Conservation (phyloP, 2,113 vertebrate genomes). For the Tenrec ecaudatus region DNA sequence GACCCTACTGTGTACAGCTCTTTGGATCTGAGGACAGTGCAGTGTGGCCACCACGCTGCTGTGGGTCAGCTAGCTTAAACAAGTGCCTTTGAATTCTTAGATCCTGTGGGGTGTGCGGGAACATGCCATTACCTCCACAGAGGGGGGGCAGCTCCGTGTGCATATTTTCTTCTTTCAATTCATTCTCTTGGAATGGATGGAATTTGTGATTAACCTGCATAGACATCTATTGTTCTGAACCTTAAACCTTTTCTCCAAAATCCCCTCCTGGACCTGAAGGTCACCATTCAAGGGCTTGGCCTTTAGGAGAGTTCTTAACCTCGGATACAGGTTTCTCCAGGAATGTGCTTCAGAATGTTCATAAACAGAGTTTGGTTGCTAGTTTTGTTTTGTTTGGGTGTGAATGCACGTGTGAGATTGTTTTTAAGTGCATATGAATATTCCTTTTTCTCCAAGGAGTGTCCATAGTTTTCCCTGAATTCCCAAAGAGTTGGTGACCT, state of each 20-base stretch:
- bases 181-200: slow-evolving; percentile 68
- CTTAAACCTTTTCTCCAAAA: slow-evolving; percentile 56
- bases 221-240: slow-evolving; percentile 69
- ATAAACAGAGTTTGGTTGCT: background rate
- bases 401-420: background rate
- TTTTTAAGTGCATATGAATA: background rate
- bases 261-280: slow-evolving; percentile 53
- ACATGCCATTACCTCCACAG: slow-evolving; percentile 66
- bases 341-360: slow-evolving; percentile 18
- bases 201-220: slow-evolving; percentile 62
- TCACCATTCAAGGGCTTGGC: slow-evolving; percentile 31
- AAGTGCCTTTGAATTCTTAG: slow-evolving; percentile 45
- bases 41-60: background rate
- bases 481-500: background rate
- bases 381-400: background rate
- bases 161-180: slow-evolving; percentile 52
- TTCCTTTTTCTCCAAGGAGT: background rate
- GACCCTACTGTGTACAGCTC: slow-evolving; percentile 64
- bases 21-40: background rate
- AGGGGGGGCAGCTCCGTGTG: slow-evolving; percentile 34
- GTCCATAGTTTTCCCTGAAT: background rate
- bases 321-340: background rate
- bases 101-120: slow-evolving; percentile 35
- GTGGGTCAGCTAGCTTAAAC: slow-evolving; percentile 24
- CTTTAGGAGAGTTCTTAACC: slow-evolving; percentile 56